A percentile compares a stretch with the other conserved stretches of the same genome.
Conservation (phyloP, 1,140 invertebrate genomes). For the Drosophila sturtevanti region DNA sequence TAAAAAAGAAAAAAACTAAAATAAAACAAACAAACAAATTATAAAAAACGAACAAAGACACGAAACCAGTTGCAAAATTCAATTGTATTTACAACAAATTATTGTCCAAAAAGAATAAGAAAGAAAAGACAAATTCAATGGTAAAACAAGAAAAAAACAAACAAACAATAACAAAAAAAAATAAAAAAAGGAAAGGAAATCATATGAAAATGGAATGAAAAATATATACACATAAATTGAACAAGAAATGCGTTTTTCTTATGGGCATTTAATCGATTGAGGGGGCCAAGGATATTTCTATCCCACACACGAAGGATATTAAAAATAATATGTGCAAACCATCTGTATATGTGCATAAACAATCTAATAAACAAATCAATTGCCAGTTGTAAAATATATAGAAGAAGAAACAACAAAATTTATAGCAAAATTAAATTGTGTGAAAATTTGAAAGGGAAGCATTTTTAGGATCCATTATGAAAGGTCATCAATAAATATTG, state of each 20-base stretch:
- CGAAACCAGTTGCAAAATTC: slow-evolving; percentile 41
- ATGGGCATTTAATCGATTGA: slow-evolving; percentile 39
- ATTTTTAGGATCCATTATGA: neutral
- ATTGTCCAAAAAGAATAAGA: slow-evolving; percentile 75
- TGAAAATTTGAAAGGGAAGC: neutral
- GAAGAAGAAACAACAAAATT: neutral
- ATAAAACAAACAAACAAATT: slow-evolving; percentile 40
- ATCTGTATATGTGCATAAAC: slow-evolving; percentile 24
- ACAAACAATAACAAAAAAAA: neutral
- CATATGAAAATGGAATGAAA: slow-evolving; percentile 67
- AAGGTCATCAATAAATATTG: neutral
- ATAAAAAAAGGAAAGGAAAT: slow-evolving; percentile 50
- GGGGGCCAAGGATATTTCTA: neutral
- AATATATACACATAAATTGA: slow-evolving; percentile 58
- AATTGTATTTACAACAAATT: slow-evolving; percentile 67
- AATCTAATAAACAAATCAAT: slow-evolving; percentile 55
- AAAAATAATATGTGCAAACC: slow-evolving; percentile 8
- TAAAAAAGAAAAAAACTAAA: slow-evolving; percentile 25
- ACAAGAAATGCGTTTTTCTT: slow-evolving; percentile 46
- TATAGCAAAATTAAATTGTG: slow-evolving; percentile 11
- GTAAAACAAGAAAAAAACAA: slow-evolving; percentile 20
- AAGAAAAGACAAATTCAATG: slow-evolving; percentile 46
- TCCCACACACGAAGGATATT: slow-evolving; percentile 5
- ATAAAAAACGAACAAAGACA: slow-evolving; percentile 49
- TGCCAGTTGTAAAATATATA: slow-evolving; percentile 26